Percentiles rank a stretch among this genome's conserved stretches.
Evolutionary conservation across 2,888 invertebrate genomes (phyloP).

Genomic region (Aleiodes leptofemur): DNA sequence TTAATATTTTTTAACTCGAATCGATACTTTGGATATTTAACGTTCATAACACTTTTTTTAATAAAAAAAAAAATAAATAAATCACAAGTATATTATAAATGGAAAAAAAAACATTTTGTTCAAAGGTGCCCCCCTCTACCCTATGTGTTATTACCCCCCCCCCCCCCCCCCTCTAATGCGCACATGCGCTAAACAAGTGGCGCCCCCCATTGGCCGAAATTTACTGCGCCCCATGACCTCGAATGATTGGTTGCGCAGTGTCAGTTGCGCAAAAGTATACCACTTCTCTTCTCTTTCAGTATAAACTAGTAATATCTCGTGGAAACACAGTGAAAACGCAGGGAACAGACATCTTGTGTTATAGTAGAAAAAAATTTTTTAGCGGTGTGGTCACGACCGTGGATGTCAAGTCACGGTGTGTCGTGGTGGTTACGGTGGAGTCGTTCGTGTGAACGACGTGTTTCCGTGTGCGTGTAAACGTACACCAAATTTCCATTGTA

Average conservation of each 20-base stretch:
- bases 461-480: constrained; percentile 52
- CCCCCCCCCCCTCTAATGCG: no score
- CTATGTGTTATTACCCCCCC: no score
- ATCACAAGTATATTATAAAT: no score
- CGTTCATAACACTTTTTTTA: no score
- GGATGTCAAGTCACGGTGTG: constrained; percentile 62
- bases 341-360: constrained; percentile 73
- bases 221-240: constrained; percentile 56
- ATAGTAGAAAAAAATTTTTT: constrained; percentile 68
- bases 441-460: constrained; percentile 59
- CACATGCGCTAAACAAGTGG: no score
- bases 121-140: no score
- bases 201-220: no score
- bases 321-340: constrained; percentile 60
- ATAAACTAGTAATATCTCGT: constrained; percentile 58
- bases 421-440: constrained; percentile 58
- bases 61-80: no score
- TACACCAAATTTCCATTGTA: constrained; percentile 30
- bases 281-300: constrained; percentile 61
- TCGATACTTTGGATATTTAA: no score
- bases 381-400: constrained; percentile 69
- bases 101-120: no score
- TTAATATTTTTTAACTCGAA: no score
- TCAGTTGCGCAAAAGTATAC: constrained; percentile 69
- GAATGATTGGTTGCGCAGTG: constrained; percentile 69